Evolutionary conservation across 2,888 invertebrate species (phyloP).

Genomic region (Epistrophella euchroma): DNA sequence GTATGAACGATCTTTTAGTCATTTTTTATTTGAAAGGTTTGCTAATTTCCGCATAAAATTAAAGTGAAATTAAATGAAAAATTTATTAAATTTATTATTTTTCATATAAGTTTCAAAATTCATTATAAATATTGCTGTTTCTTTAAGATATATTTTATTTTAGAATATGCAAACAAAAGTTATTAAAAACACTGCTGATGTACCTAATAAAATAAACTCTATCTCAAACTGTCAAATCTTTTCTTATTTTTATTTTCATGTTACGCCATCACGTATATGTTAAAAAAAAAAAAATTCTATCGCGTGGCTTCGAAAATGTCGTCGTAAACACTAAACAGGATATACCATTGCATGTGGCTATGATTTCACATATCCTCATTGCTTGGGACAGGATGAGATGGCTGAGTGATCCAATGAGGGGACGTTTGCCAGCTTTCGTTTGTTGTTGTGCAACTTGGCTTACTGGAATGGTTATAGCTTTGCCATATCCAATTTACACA

Average conservation of each 20-base stretch:
- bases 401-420: slow-evolving; percentile 87
- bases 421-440: slow-evolving; percentile 87
- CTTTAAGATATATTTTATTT: no score
- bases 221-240: slow-evolving; percentile 38
- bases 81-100: no score
- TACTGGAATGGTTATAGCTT: slow-evolving; percentile 88
- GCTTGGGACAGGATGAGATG: slow-evolving; percentile 88
- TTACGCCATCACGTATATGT: not conserved
- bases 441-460: slow-evolving; percentile 90
- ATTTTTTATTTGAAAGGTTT: no score
- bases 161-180: not conserved
- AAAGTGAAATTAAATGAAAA: no score
- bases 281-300: not conserved
- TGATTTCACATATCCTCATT: slow-evolving; percentile 88
- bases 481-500: slow-evolving; percentile 90
- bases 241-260: slow-evolving; percentile 33
- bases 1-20: no score
- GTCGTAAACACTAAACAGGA: slow-evolving; percentile 85
- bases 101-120: no score
- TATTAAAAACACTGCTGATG: not conserved
- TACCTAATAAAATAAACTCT: slow-evolving; percentile 11
- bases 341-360: slow-evolving; percentile 89
- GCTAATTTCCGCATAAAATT: no score
- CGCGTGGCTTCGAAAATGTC: not conserved
- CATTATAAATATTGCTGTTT: no score